A percentile compares a stretch with the other conserved stretches of the same genome.
Conservation (phyloP, 2,888 invertebrate species). For the Augochlorella aurata region DNA sequence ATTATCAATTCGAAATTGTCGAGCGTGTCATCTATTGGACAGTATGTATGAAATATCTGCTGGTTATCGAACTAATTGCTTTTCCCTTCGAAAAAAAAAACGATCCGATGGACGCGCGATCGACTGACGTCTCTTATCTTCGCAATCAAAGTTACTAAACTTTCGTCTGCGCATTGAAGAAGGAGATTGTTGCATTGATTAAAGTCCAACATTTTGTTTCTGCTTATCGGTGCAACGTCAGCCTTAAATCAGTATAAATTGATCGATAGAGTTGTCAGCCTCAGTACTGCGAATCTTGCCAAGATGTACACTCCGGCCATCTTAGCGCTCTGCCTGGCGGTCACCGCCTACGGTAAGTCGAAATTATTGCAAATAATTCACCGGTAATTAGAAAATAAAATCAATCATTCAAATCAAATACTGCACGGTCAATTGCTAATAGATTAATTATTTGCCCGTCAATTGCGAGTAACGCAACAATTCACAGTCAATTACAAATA, state of each 20-base stretch:
- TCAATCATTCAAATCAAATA: no score
- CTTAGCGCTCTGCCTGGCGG: neutral
- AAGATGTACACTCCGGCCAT: neutral
- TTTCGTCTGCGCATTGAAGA: neutral
- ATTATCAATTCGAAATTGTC: slow-evolving; percentile 16
- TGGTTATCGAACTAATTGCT: slow-evolving; percentile 29
- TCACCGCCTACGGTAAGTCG: neutral
- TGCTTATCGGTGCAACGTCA: no score
- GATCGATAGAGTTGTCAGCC: neutral
- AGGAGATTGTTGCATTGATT: no score
- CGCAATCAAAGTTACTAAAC: neutral
- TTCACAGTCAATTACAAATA: no score
- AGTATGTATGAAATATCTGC: neutral
- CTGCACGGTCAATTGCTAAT: no score
- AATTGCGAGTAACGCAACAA: no score
- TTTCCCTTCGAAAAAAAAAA: slow-evolving; percentile 2
- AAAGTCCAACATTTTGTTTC: no score
- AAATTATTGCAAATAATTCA: neutral
- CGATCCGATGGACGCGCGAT: neutral
- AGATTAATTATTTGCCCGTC: no score
- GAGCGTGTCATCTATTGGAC: neutral
- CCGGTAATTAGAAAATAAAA: no score
- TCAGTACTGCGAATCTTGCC: neutral
- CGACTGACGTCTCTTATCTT: neutral
- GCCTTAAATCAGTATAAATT: neutral